Percentiles rank a stretch among this genome's conserved stretches.
phyloP scores from a whole-genome alignment of 2,888 invertebrate genomes.

The Eumacrocentrus americanus region DNA sequence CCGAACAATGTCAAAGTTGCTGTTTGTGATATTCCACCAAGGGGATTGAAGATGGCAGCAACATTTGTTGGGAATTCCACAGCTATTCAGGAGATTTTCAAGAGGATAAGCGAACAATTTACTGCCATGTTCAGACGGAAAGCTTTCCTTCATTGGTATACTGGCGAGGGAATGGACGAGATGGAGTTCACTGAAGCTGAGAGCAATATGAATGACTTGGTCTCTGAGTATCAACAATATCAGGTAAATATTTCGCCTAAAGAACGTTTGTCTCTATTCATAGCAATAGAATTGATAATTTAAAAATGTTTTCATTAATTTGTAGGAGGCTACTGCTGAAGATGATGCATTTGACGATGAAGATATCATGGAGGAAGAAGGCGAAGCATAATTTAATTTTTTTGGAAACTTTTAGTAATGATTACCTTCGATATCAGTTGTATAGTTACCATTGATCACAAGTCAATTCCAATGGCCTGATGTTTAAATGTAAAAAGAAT shows the following conservation, averaged over 20 bases:
- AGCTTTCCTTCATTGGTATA: slow-evolving; percentile 98
- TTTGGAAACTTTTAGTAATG: background rate
- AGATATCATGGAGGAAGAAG: slow-evolving; percentile 36
- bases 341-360: slow-evolving; percentile 39
- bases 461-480: too few relatives aligned
- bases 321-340: slow-evolving; percentile 38
- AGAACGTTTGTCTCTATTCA: background rate
- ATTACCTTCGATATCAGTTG: background rate
- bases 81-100: slow-evolving; percentile 88
- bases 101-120: slow-evolving; percentile 86
- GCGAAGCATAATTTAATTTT: slow-evolving; percentile 27
- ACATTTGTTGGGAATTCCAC: slow-evolving; percentile 90
- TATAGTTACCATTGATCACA: slow-evolving; percentile 9
- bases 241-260: slow-evolving; percentile 65
- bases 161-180: slow-evolving; percentile 97
- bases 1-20: slow-evolving; percentile 83
- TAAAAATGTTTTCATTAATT: background rate
- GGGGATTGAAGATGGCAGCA: slow-evolving; percentile 82
- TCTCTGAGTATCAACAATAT: slow-evolving; percentile 93
- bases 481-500: background rate
- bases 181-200: slow-evolving; percentile 98
- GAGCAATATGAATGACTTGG: slow-evolving; percentile 91
- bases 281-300: background rate
- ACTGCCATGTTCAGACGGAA: slow-evolving; percentile 94
- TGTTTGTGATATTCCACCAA: slow-evolving; percentile 80